Evolutionary conservation across 2,888 invertebrate species (phyloP), one percentile per base, ranked within the genome.

Genomic region (Oscheius sp.): DNA sequence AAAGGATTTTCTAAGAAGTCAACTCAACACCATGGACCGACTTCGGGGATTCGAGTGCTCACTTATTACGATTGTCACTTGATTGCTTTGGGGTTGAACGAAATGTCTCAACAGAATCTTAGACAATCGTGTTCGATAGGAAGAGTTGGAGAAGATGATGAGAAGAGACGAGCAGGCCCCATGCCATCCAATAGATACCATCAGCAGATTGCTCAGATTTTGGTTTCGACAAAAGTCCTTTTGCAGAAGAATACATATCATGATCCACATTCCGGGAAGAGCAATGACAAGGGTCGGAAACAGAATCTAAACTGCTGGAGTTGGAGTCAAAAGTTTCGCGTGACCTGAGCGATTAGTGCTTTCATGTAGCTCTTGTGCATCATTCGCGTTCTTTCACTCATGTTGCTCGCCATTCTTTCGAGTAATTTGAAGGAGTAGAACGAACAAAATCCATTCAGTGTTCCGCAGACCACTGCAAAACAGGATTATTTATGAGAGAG

Each of bases 101-200:
- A 42, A 3, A 42, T 42, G 42, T 42, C 7, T 42, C 7, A 42
- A 7, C 7, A 42, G 42, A 42, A 42, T 42, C 42, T 7, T 42
- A 3, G 42, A 42, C 4, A 42, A 7, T 58, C 33, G 5, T 4
- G n/a, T 33, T 58, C 58, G 21, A 58, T 58, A 58, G 11, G 29
- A 11, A 2, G 29, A 2, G 32, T 21, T 58, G 11, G 58, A 32
- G 11, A 58, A 58, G 11, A 58, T 32, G 13, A 58, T 58, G n/a
- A 58, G 11, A 5, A 58, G 33, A 3, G 58, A 58, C 13, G 33
- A 32, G 29, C 29, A 29, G 5, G 58, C 58, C 29, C 58, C 58
- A 58, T 58, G 58, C 29, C n/a, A 58, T 29, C 7, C 58, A 11
- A 58, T 58, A 5, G 58, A 58, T 4, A 58, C 58, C 58, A 58